These are phyloP conservation scores for Eucidaris tribuloides DNA, from an alignment of 35 echinoderm and acorn worm species.

Conservation along the genomic window DNA sequence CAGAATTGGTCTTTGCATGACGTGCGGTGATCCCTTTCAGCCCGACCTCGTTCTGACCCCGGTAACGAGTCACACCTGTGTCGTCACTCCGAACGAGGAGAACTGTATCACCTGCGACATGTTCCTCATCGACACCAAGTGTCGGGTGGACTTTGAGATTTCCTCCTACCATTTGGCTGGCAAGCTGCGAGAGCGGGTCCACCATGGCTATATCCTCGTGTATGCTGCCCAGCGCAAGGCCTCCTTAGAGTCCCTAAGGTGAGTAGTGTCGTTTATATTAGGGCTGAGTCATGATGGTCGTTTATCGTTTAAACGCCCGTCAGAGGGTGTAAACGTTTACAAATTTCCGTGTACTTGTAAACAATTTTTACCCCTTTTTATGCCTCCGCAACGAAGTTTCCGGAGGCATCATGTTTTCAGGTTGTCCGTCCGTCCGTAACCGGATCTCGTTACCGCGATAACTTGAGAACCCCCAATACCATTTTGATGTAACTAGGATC, in stretches of 20 bases:
- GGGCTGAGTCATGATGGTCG: too few species aligned
- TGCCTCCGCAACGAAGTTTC: too few species aligned
- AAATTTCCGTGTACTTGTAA: too few species aligned
- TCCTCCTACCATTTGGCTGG: slow-evolving; percentile 64
- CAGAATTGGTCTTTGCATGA: slow-evolving; percentile 73
- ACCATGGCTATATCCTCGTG: slow-evolving; percentile 85
- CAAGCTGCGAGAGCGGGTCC: slow-evolving; percentile 33
- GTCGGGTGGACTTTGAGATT: slow-evolving; percentile 76
- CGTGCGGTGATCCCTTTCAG: slow-evolving; percentile 68
- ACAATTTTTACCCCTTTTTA: too few species aligned
- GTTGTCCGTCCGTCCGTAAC: too few species aligned
- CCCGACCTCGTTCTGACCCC: slow-evolving; percentile 73
- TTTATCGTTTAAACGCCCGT: too few species aligned
- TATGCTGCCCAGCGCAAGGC: slow-evolving; percentile 82
- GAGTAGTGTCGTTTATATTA: too few species aligned
- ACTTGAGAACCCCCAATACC: too few species aligned
- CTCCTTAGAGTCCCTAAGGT: slow-evolving; percentile 72
- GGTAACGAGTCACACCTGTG: slow-evolving; percentile 55
- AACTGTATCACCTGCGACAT: slow-evolving; percentile 64
- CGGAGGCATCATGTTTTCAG: too few species aligned
- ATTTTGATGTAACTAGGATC: too few species aligned
- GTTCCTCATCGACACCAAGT: slow-evolving; percentile 73
- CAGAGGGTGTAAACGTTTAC: too few species aligned
- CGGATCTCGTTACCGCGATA: too few species aligned
- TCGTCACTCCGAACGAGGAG: slow-evolving; percentile 33